A percentile compares a stretch with the other conserved stretches of the same genome.
phyloP scores from a whole-genome alignment of 2,797 vertebrate species.

The Podarcis siculus region DNA sequence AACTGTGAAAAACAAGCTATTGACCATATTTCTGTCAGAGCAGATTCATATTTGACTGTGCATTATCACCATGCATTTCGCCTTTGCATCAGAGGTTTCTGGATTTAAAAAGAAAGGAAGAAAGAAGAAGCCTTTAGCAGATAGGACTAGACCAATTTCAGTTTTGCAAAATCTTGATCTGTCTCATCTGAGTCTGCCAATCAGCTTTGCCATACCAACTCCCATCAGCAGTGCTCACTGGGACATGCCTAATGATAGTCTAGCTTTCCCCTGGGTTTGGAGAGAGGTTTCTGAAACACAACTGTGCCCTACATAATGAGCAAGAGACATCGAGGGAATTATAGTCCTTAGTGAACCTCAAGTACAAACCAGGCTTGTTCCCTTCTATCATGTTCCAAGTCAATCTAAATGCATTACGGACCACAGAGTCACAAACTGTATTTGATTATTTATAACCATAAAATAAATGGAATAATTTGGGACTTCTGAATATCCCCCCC shows the following conservation, averaged over 20 bases:
- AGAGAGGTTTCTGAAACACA: slow-evolving; percentile 44
- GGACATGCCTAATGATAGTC: slow-evolving; percentile 51
- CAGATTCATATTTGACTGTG: slow-evolving; percentile 60
- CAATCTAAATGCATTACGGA: slow-evolving; percentile 68
- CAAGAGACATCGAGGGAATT: slow-evolving; percentile 50
- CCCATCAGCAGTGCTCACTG: slow-evolving; percentile 25
- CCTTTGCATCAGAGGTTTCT: slow-evolving; percentile 57
- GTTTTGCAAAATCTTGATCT: slow-evolving; percentile 49
- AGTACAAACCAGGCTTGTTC: slow-evolving; percentile 62
- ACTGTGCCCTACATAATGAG: slow-evolving; percentile 51
- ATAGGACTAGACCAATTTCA: slow-evolving; percentile 54
- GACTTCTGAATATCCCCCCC: slow-evolving; percentile 50
- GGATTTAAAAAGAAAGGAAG: slow-evolving; percentile 32
- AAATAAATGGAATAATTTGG: slow-evolving; percentile 73
- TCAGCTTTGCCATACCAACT: not conserved
- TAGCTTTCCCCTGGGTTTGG: slow-evolving; percentile 33
- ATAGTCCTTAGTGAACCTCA: slow-evolving; percentile 56
- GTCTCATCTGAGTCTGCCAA: slow-evolving; percentile 28
- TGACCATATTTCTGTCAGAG: slow-evolving; percentile 73
- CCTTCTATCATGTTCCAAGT: slow-evolving; percentile 63
- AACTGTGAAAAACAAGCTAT: slow-evolving; percentile 73
- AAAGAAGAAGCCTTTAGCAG: slow-evolving; percentile 35
- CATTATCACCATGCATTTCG: slow-evolving; percentile 52
- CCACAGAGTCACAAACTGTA: slow-evolving; percentile 63
- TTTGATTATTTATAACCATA: slow-evolving; percentile 72